Evolutionary conservation across 2,113 vertebrate species (phyloP).

Genomic region (Erpornis zantholeuca): DNA sequence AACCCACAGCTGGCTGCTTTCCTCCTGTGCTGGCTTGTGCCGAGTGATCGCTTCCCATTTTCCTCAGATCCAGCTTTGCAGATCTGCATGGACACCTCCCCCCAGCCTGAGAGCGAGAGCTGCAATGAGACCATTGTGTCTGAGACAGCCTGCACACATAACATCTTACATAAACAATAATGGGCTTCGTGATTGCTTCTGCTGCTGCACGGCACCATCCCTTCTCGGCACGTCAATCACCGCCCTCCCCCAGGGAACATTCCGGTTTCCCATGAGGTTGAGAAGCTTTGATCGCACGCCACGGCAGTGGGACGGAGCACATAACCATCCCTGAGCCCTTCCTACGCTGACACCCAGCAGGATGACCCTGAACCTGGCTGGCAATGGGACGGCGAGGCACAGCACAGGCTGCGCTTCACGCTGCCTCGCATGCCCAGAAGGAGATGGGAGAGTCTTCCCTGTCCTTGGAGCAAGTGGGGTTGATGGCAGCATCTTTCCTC

Average conservation of each 20-base stretch:
- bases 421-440: rapidly evolving
- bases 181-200: neutral
- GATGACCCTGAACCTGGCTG: neutral
- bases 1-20: neutral
- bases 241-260: neutral
- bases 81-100: neutral
- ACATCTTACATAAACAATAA: neutral
- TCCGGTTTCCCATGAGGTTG: neutral
- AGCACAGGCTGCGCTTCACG: rapidly evolving
- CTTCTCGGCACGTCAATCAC: neutral
- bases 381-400: neutral
- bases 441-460: neutral
- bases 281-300: neutral
- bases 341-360: neutral
- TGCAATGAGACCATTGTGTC: neutral
- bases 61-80: neutral
- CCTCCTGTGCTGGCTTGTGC: neutral
- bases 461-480: neutral
- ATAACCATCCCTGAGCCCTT: neutral
- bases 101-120: rapidly evolving
- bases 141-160: neutral
- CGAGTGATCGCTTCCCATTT: rapidly evolving
- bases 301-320: rapidly evolving
- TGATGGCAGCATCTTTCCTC: neutral
- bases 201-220: neutral